Conservation (phyloP, 1,140 invertebrate species). For the Nasonia giraulti region DNA sequence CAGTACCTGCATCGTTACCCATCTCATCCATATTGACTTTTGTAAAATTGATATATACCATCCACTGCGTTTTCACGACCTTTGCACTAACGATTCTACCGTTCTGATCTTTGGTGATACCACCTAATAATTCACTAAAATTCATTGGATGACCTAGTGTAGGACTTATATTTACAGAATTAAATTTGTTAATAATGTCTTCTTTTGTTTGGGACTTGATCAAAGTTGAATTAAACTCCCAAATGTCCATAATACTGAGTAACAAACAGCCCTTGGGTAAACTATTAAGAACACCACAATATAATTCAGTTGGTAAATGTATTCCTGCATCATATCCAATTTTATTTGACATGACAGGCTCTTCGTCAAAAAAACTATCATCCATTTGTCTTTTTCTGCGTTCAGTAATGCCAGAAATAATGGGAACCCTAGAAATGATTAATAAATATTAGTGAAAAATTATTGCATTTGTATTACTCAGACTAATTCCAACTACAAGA, state of each 20-base stretch:
- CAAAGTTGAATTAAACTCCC: conserved; percentile 77
- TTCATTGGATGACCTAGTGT: conserved; percentile 80
- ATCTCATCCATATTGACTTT: conserved; percentile 78
- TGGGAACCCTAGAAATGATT: conserved; percentile 63
- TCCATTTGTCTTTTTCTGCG: conserved; percentile 60
- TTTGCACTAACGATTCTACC: conserved; percentile 80
- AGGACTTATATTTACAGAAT: conserved; percentile 77
- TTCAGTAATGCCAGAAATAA: conserved; percentile 57
- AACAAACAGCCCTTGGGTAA: conserved; percentile 78
- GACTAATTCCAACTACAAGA: neutral
- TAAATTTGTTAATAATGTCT: conserved; percentile 79
- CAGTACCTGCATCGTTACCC: conserved; percentile 82
- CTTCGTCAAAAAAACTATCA: conserved; percentile 67
- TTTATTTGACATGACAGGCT: conserved; percentile 53
- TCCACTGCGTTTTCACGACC: conserved; percentile 79
- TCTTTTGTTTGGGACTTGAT: conserved; percentile 77
- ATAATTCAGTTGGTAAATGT: conserved; percentile 73
- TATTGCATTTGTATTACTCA: neutral
- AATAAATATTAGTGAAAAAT: conserved; percentile 16
- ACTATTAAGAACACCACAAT: conserved; percentile 77
- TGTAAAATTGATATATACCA: conserved; percentile 81
- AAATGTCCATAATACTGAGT: conserved; percentile 82
- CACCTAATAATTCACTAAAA: conserved; percentile 80
- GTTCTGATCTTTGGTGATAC: conserved; percentile 74
- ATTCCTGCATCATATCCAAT: conserved; percentile 74